A percentile compares a stretch with the other conserved stretches of the same genome.
phyloP scores from a whole-genome alignment of 2,888 invertebrate genomes.

The Troglohyphantes excavatus region DNA sequence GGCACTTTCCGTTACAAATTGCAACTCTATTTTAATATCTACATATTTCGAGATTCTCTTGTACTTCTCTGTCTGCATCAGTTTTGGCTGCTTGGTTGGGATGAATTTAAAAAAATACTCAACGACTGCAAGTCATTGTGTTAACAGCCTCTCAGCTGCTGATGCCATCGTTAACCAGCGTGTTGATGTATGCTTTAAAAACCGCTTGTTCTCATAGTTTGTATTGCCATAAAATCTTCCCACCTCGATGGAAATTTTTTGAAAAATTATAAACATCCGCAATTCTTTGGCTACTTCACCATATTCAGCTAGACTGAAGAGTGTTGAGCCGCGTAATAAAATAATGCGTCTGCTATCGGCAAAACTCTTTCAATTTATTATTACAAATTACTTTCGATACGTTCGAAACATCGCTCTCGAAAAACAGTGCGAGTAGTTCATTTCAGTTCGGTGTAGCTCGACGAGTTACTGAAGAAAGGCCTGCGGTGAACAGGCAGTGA shows the following conservation, averaged over 20 bases:
- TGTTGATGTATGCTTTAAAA: conserved; percentile 18
- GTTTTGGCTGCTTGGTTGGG: neutral
- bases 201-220: neutral
- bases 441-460: no score
- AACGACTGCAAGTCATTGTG: neutral
- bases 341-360: no score
- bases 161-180: conserved; percentile 24
- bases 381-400: no score
- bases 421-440: no score
- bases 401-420: no score
- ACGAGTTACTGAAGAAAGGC: no score
- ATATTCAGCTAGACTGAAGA: neutral
- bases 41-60: conserved; percentile 5
- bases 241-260: conserved; percentile 24
- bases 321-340: no score
- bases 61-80: neutral
- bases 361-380: no score
- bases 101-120: conserved; percentile 25
- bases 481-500: no score
- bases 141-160: conserved; percentile 2
- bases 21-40: neutral
- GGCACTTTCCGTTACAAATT: conserved; percentile 30
- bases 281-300: conserved; percentile 5
- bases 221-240: conserved; percentile 8
- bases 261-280: neutral